These are phyloP conservation scores for Hydrolagus colliei DNA, from an alignment of 2,797 vertebrate genomes.

Conservation along the genomic window DNA sequence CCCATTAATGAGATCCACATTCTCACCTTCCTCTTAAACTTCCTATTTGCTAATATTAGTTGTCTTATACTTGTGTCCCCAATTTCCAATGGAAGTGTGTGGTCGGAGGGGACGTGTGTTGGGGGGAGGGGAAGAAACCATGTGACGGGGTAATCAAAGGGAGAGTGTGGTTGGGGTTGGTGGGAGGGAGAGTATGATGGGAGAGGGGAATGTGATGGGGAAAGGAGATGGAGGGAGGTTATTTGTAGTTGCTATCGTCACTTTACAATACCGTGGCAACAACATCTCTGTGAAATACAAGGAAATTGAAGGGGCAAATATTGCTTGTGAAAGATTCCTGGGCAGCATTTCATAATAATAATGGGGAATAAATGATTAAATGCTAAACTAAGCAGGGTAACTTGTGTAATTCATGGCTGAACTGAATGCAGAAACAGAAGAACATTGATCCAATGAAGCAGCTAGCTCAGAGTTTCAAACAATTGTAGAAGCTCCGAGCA, in stretches of 20 bases:
- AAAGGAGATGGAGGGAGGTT: slow-evolving; percentile 9
- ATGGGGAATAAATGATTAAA: slow-evolving; percentile 29
- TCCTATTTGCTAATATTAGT: too few relatives aligned
- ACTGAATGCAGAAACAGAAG: slow-evolving; percentile 12
- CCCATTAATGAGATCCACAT: too few relatives aligned
- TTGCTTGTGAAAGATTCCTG: slow-evolving; percentile 8
- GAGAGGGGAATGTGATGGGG: not conserved
- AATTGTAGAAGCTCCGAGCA: too few relatives aligned
- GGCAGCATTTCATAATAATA: slow-evolving; percentile 27
- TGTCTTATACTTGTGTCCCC: too few relatives aligned
- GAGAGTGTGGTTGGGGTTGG: not conserved
- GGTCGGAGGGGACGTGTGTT: not conserved
- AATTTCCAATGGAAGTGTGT: too few relatives aligned
- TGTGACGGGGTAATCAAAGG: not conserved
- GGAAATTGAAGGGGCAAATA: slow-evolving; percentile 18
- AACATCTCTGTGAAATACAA: not conserved
- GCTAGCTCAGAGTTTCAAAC: slow-evolving; percentile 2
- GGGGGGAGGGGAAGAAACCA: not conserved
- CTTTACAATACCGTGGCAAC: slow-evolving; percentile 21
- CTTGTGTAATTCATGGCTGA: slow-evolving; percentile 25
- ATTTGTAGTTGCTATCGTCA: not conserved
- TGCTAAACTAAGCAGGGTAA: slow-evolving; percentile 19
- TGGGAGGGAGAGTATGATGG: too few relatives aligned
- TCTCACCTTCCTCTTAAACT: too few relatives aligned
- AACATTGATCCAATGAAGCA: not conserved